Evolutionary conservation across 2,888 invertebrate genomes (phyloP).

Genomic region (Smittia sp.): DNA sequence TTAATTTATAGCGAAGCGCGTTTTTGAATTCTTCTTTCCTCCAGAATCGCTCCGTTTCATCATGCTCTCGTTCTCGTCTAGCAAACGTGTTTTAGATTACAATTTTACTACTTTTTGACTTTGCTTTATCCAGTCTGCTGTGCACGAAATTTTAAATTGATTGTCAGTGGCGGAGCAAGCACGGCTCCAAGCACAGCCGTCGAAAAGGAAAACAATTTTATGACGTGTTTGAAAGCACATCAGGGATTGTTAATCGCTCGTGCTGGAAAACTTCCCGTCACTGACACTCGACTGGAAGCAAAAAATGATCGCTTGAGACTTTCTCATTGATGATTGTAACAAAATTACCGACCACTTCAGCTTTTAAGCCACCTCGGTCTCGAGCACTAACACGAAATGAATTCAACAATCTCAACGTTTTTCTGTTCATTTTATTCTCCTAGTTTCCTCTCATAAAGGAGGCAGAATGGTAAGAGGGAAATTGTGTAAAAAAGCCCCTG

Average conservation of each 20-base stretch:
- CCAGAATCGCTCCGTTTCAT: background rate
- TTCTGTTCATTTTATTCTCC: background rate
- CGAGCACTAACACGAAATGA: too few species aligned
- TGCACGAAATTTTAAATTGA: conserved; percentile 16
- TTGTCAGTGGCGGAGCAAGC: background rate
- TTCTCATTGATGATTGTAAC: background rate
- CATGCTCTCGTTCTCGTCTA: background rate
- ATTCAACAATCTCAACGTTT: too few species aligned
- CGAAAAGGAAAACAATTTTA: background rate
- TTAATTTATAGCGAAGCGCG: background rate
- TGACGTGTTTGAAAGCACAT: background rate
- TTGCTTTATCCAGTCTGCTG: background rate
- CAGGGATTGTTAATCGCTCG: background rate
- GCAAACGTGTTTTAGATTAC: conserved; percentile 19
- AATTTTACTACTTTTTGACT: conserved; percentile 13
- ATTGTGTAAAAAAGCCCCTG: conserved; percentile 22
- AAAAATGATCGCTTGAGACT: background rate
- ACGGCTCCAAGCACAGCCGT: background rate
- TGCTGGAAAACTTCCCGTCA: background rate
- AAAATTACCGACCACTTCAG: conserved; percentile 4
- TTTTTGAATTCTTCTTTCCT: background rate
- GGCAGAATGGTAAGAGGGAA: background rate
- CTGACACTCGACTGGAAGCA: background rate
- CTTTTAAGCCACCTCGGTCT: background rate
- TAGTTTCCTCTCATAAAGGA: background rate